Evolutionary conservation across 2,888 invertebrate species (phyloP).

Genomic region (Bruchidius siliquastri): DNA sequence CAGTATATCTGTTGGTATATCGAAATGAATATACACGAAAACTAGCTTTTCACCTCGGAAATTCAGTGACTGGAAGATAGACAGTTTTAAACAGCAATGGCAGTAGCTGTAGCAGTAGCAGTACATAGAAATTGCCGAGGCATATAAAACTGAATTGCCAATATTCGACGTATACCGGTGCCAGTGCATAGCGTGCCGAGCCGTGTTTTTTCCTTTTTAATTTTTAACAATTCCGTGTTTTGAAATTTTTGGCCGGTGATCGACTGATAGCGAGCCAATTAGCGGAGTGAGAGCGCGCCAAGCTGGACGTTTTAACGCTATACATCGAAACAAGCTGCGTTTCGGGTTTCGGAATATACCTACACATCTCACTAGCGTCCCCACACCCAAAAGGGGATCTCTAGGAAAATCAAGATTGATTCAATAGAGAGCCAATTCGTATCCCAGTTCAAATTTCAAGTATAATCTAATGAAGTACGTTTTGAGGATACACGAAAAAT

Average conservation of each 20-base stretch:
- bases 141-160: background rate
- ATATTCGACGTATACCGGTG: background rate
- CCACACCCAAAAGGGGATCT: background rate
- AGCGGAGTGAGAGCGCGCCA: constrained; percentile 13
- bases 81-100: too few species aligned
- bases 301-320: constrained; percentile 10
- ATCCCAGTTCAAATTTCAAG: too few species aligned
- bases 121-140: background rate
- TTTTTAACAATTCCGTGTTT: constrained; percentile 1
- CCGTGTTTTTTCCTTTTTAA: background rate
- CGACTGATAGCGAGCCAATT: constrained; percentile 15
- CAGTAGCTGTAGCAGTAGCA: background rate
- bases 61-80: too few species aligned
- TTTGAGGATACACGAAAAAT: too few species aligned
- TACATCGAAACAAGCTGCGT: constrained; percentile 17
- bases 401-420: too few species aligned
- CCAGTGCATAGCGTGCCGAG: background rate
- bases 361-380: background rate
- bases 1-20: too few species aligned
- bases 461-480: too few species aligned
- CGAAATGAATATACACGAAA: too few species aligned
- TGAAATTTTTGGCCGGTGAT: constrained; percentile 9
- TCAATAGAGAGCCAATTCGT: too few species aligned
- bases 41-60: too few species aligned
- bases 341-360: constrained; percentile 10